Conservation (phyloP, 2,113 vertebrate species). For the Pionites leucogaster region DNA sequence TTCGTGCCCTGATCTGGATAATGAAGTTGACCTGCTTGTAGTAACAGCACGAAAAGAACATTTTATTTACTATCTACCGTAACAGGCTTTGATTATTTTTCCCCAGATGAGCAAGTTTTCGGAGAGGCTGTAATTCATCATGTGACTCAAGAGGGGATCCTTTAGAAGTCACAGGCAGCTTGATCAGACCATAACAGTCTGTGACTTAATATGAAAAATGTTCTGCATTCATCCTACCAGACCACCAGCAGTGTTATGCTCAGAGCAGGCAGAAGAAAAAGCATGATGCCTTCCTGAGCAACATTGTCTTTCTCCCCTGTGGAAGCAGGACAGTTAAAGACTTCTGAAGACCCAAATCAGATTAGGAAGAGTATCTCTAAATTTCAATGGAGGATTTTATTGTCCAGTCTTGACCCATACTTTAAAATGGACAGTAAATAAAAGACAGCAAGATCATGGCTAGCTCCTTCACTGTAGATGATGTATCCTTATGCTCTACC, state of each 20-base stretch:
- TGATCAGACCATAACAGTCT: constrained; percentile 12
- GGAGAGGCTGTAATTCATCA: background rate
- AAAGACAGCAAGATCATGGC: background rate
- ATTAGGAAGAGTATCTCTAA: constrained; percentile 15
- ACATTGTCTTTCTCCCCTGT: background rate
- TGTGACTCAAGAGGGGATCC: background rate
- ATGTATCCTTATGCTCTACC: background rate
- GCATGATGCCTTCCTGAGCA: background rate
- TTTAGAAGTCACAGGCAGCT: background rate
- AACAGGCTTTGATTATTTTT: constrained; percentile 35
- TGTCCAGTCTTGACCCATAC: background rate
- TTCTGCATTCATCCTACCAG: background rate
- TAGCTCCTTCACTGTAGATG: background rate
- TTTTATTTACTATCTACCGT: constrained; percentile 19
- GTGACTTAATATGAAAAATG: constrained; percentile 19
- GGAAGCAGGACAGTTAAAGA: constrained; percentile 16
- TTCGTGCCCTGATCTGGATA: background rate
- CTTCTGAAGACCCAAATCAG: background rate
- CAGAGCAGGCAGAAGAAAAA: background rate
- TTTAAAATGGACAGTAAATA: background rate
- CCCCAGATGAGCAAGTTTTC: constrained; percentile 20
- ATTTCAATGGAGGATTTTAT: background rate
- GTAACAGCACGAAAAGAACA: constrained; percentile 11
- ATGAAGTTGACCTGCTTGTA: constrained; percentile 8
- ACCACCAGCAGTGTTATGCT: background rate